These are phyloP conservation scores for Pangasius larnaudii DNA, from an alignment of 2,797 vertebrate species.

Conservation along the genomic window DNA sequence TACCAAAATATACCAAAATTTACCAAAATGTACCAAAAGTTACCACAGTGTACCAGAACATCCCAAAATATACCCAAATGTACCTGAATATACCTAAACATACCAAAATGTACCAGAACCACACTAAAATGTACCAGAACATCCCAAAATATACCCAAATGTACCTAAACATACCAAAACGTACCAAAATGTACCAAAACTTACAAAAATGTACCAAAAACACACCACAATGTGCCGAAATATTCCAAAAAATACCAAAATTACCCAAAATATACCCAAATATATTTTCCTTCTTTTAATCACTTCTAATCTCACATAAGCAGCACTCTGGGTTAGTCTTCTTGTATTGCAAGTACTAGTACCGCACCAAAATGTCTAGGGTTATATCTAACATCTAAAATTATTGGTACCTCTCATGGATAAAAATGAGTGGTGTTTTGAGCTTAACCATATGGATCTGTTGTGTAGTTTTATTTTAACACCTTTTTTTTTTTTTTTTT, in stretches of 20 bases:
- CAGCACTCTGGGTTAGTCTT: neutral
- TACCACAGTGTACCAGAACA: fast-evolving
- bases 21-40: too few relatives aligned
- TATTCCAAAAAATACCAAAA: neutral
- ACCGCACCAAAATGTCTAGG: neutral
- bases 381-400: neutral
- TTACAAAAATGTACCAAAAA: neutral
- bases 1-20: neutral
- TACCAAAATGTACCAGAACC: neutral
- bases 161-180: neutral
- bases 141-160: neutral
- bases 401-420: neutral
- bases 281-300: neutral
- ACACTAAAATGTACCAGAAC: neutral
- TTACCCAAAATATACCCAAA: neutral
- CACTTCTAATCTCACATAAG: neutral
- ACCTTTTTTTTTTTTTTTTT: neutral
- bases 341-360: neutral
- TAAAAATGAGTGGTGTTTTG: neutral
- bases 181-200: neutral
- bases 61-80: neutral
- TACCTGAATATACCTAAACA: neutral
- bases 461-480: neutral
- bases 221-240: neutral
- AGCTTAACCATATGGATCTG: neutral